Evolutionary conservation across 2,888 invertebrate species (phyloP), one percentile per base, ranked within the genome.

Genomic region (Willowsia nigromaculata): DNA sequence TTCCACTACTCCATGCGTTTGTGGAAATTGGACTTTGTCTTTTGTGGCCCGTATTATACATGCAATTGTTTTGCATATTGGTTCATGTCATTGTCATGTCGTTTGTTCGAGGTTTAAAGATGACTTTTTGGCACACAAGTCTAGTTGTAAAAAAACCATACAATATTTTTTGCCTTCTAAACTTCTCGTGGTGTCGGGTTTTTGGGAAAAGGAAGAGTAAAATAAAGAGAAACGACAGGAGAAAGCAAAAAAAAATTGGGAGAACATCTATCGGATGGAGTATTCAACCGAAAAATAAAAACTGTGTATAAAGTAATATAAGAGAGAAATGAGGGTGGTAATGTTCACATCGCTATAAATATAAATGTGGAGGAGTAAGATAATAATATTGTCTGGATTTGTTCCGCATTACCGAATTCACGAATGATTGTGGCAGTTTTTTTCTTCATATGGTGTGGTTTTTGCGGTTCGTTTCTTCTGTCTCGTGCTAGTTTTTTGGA

Each of bases 301-400:
- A 50, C 18, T 18, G 18, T n/a, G n/a, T n/a, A n/a, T n/a, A n/a
- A n/a, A n/a, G 43, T 3, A 43, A 13, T 9, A 43, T 4, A 13
- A 43, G 43, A 6, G 43, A 13, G 43, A 43, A 13, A 43, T 3
- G 37, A 37, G 43, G 13, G 43, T 43, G 43, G 11, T 43, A 43
- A 43, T 43, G 43, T 43, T 43, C 11, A 9, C 11, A 3, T 43
- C 37, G 5, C 5, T 43, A 43, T 43, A 13, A 1, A 37, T 4
- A 37, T 37, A 37, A 9, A 43, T 74, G n/a, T 27, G n/a, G n/a
- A 25, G 18, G 15, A 25, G 25, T 18, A 11, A 50, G 15, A 50
- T 47, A 50, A 30, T 50, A 80, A 80, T 80, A 56, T 37, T 56
- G 59, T 80, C 33, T 22, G 59, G 53, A 40, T 59, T 40, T 59